These are phyloP conservation scores for Papilio helenus DNA, from an alignment of 1,140 invertebrate species.

Conservation along the genomic window DNA sequence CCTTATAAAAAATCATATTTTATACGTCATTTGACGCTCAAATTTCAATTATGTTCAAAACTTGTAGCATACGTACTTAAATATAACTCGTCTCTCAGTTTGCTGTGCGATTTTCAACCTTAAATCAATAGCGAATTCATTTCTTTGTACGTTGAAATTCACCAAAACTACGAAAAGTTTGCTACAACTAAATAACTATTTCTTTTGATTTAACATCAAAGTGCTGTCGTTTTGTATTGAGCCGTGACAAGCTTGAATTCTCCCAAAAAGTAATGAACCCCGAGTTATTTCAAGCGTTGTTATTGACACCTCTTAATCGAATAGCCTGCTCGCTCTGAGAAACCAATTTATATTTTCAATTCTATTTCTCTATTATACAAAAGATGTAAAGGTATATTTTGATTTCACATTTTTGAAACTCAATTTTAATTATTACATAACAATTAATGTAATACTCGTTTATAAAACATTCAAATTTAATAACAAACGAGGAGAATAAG, in stretches of 20 bases:
- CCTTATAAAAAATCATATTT: no score
- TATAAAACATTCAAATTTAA: no score
- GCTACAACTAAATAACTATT: background rate
- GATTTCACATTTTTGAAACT: background rate
- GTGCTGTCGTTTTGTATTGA: background rate
- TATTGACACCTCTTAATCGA: constrained; percentile 28
- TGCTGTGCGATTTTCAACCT: background rate
- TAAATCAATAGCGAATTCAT: no score
- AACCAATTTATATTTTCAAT: constrained; percentile 5
- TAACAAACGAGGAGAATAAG: no score
- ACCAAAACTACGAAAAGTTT: background rate
- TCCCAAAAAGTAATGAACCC: constrained; percentile 1
- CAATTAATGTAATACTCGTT: no score
- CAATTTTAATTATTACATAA: no score
- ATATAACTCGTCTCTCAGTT: no score
- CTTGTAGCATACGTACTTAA: no score
- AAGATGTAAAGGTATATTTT: constrained; percentile 7
- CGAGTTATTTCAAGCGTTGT: constrained; percentile 13
- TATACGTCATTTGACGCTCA: no score
- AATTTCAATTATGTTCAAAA: no score
- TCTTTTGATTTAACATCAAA: constrained; percentile 13
- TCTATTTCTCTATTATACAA: constrained; percentile 8
- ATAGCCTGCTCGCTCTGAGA: background rate
- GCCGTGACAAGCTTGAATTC: constrained; percentile 1
- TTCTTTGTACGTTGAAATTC: background rate